phyloP scores from a whole-genome alignment of 2,888 invertebrate genomes.

The Phorcus lineatus region DNA sequence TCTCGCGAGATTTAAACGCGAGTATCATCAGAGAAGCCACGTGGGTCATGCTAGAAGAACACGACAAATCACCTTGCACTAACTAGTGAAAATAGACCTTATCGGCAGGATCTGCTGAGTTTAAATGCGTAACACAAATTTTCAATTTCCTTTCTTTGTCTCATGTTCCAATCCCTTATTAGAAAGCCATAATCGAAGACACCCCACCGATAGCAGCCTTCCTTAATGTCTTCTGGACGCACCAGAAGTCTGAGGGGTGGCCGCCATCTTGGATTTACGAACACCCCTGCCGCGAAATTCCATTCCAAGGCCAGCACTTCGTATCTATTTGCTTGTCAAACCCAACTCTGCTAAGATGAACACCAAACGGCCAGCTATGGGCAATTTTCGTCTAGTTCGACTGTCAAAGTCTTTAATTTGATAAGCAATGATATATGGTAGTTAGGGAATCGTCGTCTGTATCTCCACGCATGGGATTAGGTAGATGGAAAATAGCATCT shows the following conservation, averaged over 20 bases:
- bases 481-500: slow-evolving; percentile 1
- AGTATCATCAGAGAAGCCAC: background rate
- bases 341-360: background rate
- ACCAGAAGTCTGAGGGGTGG: background rate
- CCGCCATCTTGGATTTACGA: background rate
- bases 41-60: background rate
- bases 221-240: background rate
- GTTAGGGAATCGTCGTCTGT: background rate
- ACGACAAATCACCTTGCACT: background rate
- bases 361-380: background rate
- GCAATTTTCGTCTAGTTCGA: background rate
- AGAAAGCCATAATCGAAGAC: background rate
- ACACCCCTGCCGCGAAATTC: background rate
- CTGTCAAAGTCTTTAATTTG: slow-evolving; percentile 4
- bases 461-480: background rate
- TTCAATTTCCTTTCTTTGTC: slow-evolving; percentile 13
- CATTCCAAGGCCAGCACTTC: background rate
- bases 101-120: background rate
- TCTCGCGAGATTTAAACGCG: background rate
- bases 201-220: background rate
- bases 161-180: background rate
- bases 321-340: background rate
- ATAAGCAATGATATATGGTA: slow-evolving; percentile 4
- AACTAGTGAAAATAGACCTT: slow-evolving; percentile 5
- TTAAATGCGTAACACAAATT: slow-evolving; percentile 13